Conservation (phyloP, 2,113 vertebrate genomes). For the Mustelus asterias region DNA sequence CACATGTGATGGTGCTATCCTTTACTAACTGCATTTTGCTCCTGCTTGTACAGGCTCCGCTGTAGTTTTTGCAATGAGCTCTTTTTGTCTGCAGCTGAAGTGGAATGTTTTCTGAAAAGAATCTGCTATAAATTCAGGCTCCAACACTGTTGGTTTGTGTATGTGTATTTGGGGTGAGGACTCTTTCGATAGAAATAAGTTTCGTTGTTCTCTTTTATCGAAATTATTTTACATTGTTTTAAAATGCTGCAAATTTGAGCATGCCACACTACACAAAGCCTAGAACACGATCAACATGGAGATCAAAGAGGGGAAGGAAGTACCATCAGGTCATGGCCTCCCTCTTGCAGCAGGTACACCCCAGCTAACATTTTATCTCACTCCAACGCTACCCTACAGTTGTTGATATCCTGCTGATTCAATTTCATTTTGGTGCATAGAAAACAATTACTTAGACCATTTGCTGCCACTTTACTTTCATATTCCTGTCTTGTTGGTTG, state of each 20-base stretch:
- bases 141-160: too few relatives aligned
- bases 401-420: not conserved
- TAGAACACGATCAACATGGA: not conserved
- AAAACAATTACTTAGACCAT: too few relatives aligned
- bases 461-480: not conserved
- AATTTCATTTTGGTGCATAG: not conserved
- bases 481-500: too few relatives aligned
- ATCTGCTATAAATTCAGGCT: too few relatives aligned
- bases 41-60: too few relatives aligned
- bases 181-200: not conserved
- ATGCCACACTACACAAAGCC: not conserved
- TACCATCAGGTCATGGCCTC: not conserved
- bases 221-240: not conserved
- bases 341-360: not conserved
- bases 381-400: not conserved
- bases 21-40: too few relatives aligned
- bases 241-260: not conserved
- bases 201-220: not conserved
- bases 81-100: too few relatives aligned
- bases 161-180: too few relatives aligned
- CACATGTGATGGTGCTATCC: too few relatives aligned
- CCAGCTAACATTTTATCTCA: not conserved
- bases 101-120: too few relatives aligned
- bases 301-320: not conserved
- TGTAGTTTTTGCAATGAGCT: too few relatives aligned